Evolutionary conservation across 2,888 invertebrate species (phyloP).

Genomic region (Athrips mouffetella): DNA sequence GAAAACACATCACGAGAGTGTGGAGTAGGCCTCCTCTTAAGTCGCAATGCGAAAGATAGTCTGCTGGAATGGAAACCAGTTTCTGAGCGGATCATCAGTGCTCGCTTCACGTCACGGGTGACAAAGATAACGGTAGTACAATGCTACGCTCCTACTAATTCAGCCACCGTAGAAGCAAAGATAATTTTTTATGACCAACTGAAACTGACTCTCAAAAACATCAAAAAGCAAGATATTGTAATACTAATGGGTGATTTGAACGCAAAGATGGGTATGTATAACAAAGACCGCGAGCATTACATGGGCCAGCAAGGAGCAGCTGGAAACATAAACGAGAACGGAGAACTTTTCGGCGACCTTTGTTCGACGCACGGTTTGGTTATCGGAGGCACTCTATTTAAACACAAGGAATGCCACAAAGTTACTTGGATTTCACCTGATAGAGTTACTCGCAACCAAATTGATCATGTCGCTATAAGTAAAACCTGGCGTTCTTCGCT

Average conservation of each 20-base stretch:
- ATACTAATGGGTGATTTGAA: constrained; percentile 17
- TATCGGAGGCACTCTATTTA: neutral
- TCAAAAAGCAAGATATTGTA: neutral
- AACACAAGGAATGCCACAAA: neutral
- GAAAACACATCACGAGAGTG: too few relatives aligned
- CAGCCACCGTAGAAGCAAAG: neutral
- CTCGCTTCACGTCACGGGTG: constrained; percentile 16
- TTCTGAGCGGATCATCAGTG: too few relatives aligned
- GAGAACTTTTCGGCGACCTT: neutral
- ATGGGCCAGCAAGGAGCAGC: neutral
- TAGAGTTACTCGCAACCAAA: neutral
- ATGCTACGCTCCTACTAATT: constrained; percentile 22
- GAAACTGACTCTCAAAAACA: neutral
- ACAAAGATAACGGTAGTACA: constrained; percentile 17
- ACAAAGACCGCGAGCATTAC: neutral
- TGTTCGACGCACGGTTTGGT: neutral
- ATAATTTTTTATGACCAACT: neutral
- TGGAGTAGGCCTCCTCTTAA: too few relatives aligned
- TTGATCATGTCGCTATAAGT: neutral
- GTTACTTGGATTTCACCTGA: too few relatives aligned
- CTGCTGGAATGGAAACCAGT: too few relatives aligned
- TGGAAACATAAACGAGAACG: neutral
- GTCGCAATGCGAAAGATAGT: too few relatives aligned
- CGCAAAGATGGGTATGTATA: neutral
- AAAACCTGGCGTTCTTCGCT: neutral